A percentile compares a stretch with the other conserved stretches of the same genome.
Evolutionary conservation across 2,888 invertebrate species (phyloP).

Genomic region (Mesorhabditis belari): DNA sequence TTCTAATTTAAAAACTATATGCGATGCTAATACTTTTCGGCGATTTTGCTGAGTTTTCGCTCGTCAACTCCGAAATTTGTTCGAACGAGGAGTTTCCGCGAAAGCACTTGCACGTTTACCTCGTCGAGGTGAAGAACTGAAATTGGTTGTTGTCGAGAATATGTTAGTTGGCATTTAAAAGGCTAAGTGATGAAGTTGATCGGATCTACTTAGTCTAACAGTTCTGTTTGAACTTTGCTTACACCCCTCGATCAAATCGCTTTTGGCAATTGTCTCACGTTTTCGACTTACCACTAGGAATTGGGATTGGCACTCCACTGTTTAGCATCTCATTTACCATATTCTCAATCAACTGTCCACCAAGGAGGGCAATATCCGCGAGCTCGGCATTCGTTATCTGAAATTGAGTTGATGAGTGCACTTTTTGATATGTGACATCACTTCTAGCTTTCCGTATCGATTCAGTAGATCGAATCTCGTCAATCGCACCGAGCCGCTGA

Average conservation of each 20-base stretch:
- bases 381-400: conserved; percentile 23
- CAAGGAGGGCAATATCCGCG: conserved; percentile 28
- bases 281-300: conserved; percentile 17
- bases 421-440: neutral
- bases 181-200: neutral
- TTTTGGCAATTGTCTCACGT: too few species aligned
- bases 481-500: conserved; percentile 27
- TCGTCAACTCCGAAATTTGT: conserved; percentile 20
- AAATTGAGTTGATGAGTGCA: too few species aligned
- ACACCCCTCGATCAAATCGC: too few species aligned
- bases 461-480: conserved; percentile 30
- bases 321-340: conserved; percentile 28
- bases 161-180: neutral
- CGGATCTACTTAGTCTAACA: neutral
- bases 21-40: neutral
- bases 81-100: conserved; percentile 25
- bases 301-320: conserved; percentile 30
- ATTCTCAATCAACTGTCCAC: conserved; percentile 26
- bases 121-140: conserved; percentile 31
- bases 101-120: conserved; percentile 20
- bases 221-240: too few species aligned
- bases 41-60: neutral
- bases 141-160: neutral
- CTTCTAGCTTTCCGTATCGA: conserved; percentile 15
- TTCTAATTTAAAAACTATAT: neutral